Conservation (phyloP, 2,797 vertebrate genomes). For the Bovichtus diacanthus region DNA sequence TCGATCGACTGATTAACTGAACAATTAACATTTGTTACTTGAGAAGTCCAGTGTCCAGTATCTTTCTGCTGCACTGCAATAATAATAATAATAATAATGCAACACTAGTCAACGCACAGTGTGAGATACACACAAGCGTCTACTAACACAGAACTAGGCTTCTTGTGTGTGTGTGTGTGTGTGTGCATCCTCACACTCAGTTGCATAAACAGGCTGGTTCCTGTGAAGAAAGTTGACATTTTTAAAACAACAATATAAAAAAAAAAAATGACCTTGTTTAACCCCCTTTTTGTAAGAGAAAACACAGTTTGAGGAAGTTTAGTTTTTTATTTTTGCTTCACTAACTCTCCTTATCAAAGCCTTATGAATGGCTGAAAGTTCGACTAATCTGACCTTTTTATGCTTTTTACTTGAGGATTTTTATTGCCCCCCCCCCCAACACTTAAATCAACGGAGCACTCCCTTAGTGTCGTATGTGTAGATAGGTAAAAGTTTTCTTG, state of each 20-base stretch:
- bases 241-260: constrained; percentile 73
- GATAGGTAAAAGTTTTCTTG: constrained; percentile 79
- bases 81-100: constrained; percentile 70
- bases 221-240: constrained; percentile 84
- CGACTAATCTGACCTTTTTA: constrained; percentile 76
- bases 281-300: constrained; percentile 76
- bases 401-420: constrained; percentile 83
- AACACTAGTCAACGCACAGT: constrained; percentile 49
- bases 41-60: constrained; percentile 72
- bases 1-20: constrained; percentile 69
- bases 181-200: constrained; percentile 58
- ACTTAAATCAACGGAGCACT: constrained; percentile 81
- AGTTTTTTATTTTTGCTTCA: constrained; percentile 79
- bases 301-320: constrained; percentile 81
- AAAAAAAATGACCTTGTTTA: constrained; percentile 45
- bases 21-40: constrained; percentile 73
- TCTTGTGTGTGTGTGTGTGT: no score
- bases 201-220: constrained; percentile 90
- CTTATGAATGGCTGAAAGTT: constrained; percentile 83
- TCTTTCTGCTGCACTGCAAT: constrained; percentile 79
- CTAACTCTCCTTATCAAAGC: constrained; percentile 87
- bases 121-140: constrained; percentile 41
- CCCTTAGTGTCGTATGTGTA: constrained; percentile 83
- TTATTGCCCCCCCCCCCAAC: constrained; percentile 69
- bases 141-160: constrained; percentile 33